Base-by-base conservation (phyloP, 2,113 vertebrate species). In the Turdus rufiventris region DNA sequence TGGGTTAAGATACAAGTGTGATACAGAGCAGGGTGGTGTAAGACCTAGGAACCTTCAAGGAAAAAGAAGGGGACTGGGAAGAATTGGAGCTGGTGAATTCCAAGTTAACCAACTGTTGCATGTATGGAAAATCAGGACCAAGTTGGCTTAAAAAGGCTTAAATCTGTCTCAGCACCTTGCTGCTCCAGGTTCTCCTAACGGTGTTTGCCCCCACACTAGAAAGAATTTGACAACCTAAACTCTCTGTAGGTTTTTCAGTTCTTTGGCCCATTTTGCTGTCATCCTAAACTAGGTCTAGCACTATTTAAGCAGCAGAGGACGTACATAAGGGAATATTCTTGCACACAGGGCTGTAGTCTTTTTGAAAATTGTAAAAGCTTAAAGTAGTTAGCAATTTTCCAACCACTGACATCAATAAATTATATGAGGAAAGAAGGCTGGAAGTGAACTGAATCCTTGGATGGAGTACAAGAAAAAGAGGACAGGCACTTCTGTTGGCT, bases 371-470 rank as follows among this genome's bases (percentile, higher is more conserved):
- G 74, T 89, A 54, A 93, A 92, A 92, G 86, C 86, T 89, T 91
- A 68, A 92, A 95, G 91, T 75, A 67, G 57, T 87, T 92, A 57
- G 89, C 68, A 91, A 89, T 93, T 94, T 97, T 34, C 45, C 77
- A 85, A 4, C 31, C 40, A 75, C 48, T 87, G 84, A 82, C 93
- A 94, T 96, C 58, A 97, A 96, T 92, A 94, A 94, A 95, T 95
- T 89, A 95, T 85, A 57, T 50, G 42, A 89, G 84, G 80, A 88
- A 95, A 88, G 63, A 8, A 3, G 75, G 43, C 5, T 88, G 33
- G 58, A 94, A 88, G 57, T 20, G 8, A 96, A 67, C 50, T 68
- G 53, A 63, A 78, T 87, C 31, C 76, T 84, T 57, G 43, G 40
- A 43, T 60, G 25, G 81, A 91, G 68, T 45, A 40, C 3, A 5